Percentiles rank a stretch among this genome's conserved stretches.
These are phyloP conservation scores for Uropetala carovei DNA, from an alignment of 2,888 invertebrate species.

Conservation along the genomic window DNA sequence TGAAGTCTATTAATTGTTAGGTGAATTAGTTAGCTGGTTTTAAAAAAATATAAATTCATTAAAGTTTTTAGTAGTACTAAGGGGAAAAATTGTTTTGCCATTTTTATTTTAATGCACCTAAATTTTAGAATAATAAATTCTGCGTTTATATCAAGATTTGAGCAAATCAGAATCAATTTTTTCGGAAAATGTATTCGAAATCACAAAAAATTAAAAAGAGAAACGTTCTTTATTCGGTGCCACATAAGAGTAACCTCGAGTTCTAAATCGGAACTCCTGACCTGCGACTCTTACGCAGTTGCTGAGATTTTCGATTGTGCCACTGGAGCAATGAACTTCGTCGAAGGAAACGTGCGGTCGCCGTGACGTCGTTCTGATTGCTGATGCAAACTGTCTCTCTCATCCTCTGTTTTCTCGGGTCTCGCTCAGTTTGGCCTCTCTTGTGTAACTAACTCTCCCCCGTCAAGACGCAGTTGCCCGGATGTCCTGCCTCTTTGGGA, in stretches of 20 bases:
- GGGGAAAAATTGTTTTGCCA: too few species aligned
- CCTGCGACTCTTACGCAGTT: neutral
- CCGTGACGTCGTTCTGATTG: constrained; percentile 12
- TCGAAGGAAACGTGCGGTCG: constrained; percentile 14
- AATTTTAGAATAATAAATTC: too few species aligned
- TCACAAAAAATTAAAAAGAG: neutral
- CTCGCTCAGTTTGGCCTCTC: neutral
- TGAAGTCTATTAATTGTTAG: too few species aligned
- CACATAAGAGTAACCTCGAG: neutral
- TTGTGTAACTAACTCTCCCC: constrained; percentile 44
- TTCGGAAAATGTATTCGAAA: neutral
- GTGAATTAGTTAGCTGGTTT: too few species aligned
- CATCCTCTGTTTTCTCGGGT: neutral
- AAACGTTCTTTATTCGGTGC: neutral
- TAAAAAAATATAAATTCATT: too few species aligned
- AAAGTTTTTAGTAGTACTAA: too few species aligned
- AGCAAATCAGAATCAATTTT: too few species aligned
- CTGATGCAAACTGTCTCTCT: neutral
- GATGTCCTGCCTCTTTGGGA: constrained; percentile 43
- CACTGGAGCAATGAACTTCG: constrained; percentile 40
- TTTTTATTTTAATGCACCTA: too few species aligned
- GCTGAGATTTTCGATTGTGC: constrained; percentile 31
- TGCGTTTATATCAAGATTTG: too few species aligned
- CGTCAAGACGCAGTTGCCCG: neutral
- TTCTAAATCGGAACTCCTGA: neutral